Percentiles rank a stretch among this genome's conserved stretches.
phyloP scores from a whole-genome alignment of 2,888 invertebrate species.

The Aphodius sticticus region DNA sequence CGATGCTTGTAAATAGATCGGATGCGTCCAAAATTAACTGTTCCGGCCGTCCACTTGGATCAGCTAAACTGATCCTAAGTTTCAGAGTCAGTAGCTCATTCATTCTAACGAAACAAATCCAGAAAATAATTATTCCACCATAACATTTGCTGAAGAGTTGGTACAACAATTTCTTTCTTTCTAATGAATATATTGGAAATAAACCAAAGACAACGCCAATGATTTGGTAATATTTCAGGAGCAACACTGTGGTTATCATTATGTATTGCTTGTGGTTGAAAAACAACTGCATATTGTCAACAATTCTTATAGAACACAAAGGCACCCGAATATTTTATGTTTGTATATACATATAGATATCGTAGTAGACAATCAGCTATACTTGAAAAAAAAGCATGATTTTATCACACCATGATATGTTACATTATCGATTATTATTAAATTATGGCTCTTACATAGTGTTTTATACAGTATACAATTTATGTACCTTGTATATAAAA shows the following conservation, averaged over 20 bases:
- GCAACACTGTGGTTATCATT: background rate
- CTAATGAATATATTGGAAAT: background rate
- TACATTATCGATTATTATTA: no score
- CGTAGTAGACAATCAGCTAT: no score
- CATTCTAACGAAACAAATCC: background rate
- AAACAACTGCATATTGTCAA: no score
- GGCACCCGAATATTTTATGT: no score
- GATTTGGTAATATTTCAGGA: background rate
- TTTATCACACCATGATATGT: no score
- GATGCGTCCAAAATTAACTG: background rate
- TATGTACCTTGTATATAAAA: no score
- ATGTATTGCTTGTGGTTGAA: background rate
- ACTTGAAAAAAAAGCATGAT: no score
- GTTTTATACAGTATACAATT: no score
- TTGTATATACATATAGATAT: no score
- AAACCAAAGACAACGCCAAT: background rate
- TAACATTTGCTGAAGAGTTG: background rate
- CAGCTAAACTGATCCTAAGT: background rate
- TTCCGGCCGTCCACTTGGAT: background rate
- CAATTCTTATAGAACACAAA: no score
- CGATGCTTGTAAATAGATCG: background rate
- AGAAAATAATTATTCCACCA: background rate
- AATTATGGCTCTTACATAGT: no score
- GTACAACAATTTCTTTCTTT: background rate
- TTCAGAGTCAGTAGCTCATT: background rate